phyloP scores from a whole-genome alignment of 2,888 invertebrate species.

The Therioaphis trifolii region DNA sequence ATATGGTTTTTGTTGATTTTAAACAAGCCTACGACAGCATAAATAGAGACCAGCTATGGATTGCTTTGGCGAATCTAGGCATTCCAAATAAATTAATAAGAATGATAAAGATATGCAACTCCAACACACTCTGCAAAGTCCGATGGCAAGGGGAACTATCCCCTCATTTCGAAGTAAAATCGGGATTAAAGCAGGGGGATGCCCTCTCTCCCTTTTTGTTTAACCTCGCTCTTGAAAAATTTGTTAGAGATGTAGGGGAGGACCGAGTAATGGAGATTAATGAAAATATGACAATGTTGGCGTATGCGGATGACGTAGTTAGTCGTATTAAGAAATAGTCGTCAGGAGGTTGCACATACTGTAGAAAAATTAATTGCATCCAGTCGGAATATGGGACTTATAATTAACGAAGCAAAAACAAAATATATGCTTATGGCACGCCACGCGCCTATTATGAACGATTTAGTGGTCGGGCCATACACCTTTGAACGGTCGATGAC shows the following conservation, averaged over 20 bases:
- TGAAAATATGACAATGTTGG: not conserved
- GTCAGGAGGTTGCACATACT: conserved; percentile 2
- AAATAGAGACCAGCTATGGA: conserved; percentile 21
- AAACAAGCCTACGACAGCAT: conserved; percentile 5
- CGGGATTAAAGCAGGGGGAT: conserved; percentile 10
- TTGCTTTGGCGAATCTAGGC: conserved; percentile 23
- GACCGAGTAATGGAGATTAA: not conserved
- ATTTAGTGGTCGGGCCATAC: too few relatives aligned
- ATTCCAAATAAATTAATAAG: conserved; percentile 23
- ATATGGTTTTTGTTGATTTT: conserved; percentile 10
- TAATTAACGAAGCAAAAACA: too few relatives aligned
- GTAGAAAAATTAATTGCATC: conserved; percentile 26
- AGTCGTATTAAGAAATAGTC: too few relatives aligned
- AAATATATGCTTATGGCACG: too few relatives aligned
- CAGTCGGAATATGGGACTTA: conserved; percentile 28
- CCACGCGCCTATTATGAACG: too few relatives aligned
- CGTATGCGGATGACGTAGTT: too few relatives aligned
- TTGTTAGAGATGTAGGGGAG: not conserved
- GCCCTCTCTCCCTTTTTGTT: not conserved
- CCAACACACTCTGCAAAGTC: conserved; percentile 29
- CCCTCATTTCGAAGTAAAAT: not conserved
- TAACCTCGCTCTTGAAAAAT: not conserved
- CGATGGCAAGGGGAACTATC: conserved; percentile 5
- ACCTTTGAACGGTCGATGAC: too few relatives aligned
- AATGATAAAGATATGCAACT: conserved; percentile 29